Base-by-base conservation (phyloP, 2,888 invertebrate species). In the Aphidius colemani region DNA sequence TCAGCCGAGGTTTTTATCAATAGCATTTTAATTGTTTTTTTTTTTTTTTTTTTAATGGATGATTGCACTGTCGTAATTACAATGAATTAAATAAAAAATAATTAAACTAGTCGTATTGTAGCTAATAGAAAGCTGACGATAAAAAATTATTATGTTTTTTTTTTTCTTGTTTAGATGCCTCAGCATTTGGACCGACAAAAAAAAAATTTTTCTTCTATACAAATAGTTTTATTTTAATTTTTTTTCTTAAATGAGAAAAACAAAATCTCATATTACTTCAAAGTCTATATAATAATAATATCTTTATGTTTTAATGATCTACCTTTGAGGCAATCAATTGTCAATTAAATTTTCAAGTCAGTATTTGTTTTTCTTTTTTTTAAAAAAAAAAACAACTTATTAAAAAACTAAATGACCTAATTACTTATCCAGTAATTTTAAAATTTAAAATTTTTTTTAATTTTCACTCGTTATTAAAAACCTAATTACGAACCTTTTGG, bases 41-140 rank as follows among this genome's bases (percentile, higher is more conserved):
- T 7, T 57, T 18, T 9, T 13, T 53, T 10, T 53, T 11, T 53
- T 39, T 53, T 9, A 65, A 67, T 74, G 41, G 70, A 77, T 73
- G 73, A 81, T 81, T 81, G 81, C 81, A 81, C 81, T 75, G 77
- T 78, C 72, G 74, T 75, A 77, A 76, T 78, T 75, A 78, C 73
- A 76, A 76, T 72, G 71, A 73, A 65, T 71, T 62, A 53, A 65
- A 66, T 66, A 61, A 67, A 67, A 65, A 68, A 63, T 64, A 67
- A 64, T 69, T 67, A 66, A 51, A 49, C 68, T 69, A 70, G 39
- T 64, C 53, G 51, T 59, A 67, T 56, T 58, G 63, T 67, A 63
- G 53, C 70, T 70, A 68, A 66, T 67, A 66, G 60, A 65, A 69
- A 71, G 69, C 67, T 74, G 74, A 55, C 72, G 74, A 76, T 76